These are phyloP conservation scores for Syrista parreyssii DNA, from an alignment of 2,888 invertebrate species.

Conservation along the genomic window DNA sequence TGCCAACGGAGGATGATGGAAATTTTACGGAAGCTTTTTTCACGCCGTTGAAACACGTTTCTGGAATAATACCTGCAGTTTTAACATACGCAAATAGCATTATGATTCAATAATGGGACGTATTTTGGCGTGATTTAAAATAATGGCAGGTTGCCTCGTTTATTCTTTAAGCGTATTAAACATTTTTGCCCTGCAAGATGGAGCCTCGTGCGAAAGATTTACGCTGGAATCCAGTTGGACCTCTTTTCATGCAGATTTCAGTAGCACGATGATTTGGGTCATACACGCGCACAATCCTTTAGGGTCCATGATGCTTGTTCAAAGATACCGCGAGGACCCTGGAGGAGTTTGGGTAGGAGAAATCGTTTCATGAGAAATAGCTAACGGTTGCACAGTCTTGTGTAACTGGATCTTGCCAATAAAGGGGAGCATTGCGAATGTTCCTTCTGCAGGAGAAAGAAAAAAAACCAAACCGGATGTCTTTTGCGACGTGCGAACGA, in stretches of 20 bases:
- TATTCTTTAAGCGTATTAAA: not conserved
- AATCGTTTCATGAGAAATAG: slow-evolving; percentile 4
- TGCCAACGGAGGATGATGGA: not conserved
- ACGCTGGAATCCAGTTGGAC: not conserved
- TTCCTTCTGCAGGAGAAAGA: not conserved
- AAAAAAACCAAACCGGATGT: not conserved
- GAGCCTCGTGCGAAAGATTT: not conserved
- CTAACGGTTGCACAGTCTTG: slow-evolving; percentile 4
- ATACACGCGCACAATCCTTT: not conserved
- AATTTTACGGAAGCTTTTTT: not conserved
- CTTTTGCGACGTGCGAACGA: not conserved
- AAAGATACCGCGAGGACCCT: not conserved
- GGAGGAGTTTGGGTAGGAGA: not conserved
- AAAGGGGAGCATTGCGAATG: not conserved
- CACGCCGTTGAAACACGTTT: not conserved
- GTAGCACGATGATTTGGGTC: not conserved
- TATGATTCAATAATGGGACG: not conserved
- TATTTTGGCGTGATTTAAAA: not conserved
- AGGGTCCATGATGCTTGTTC: not conserved
- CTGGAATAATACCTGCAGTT: not conserved
- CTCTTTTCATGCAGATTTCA: slow-evolving; percentile 1
- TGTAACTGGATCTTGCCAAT: slow-evolving; percentile 12
- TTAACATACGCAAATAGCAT: not conserved
- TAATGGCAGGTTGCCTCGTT: not conserved
- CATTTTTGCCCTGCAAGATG: not conserved